These are phyloP conservation scores for Elephantulus edwardii DNA, from an alignment of 2,113 vertebrate species.

Conservation along the genomic window DNA sequence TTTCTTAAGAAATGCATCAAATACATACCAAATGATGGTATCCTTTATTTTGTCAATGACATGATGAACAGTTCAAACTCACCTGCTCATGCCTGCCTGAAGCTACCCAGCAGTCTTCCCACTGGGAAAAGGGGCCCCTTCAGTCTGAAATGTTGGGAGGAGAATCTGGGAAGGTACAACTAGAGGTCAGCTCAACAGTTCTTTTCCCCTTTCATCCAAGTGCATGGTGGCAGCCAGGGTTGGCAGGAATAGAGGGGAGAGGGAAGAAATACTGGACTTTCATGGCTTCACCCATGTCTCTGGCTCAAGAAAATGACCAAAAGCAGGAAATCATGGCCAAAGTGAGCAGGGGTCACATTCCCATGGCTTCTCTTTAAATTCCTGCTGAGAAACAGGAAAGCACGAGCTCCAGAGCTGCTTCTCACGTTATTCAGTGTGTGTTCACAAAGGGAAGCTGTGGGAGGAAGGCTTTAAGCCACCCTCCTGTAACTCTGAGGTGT, in stretches of 20 bases:
- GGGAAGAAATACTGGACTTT: slow-evolving; percentile 11
- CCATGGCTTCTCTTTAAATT: slow-evolving; percentile 21
- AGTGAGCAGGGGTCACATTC: neutral
- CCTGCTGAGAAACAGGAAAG: neutral
- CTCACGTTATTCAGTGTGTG: neutral
- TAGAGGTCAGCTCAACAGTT: neutral
- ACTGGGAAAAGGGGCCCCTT: neutral
- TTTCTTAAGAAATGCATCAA: neutral
- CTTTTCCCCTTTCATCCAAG: neutral
- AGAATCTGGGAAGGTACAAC: neutral
- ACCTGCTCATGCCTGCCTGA: slow-evolving; percentile 27
- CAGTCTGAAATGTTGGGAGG: neutral
- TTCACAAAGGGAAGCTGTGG: neutral
- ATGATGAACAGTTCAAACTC: slow-evolving; percentile 31
- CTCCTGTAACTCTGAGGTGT: neutral
- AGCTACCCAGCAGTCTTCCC: slow-evolving; percentile 14
- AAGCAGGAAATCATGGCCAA: neutral
- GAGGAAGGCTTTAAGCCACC: neutral
- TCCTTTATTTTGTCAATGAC: neutral
- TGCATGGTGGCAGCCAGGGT: neutral
- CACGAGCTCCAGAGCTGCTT: neutral
- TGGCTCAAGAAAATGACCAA: slow-evolving; percentile 42
- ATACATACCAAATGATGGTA: neutral
- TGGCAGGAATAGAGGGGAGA: neutral
- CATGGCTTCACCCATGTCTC: neutral